Evolutionary conservation across 92 coral and sea anemone genomes (phyloP).

Genomic region (Porites cylindrica): DNA sequence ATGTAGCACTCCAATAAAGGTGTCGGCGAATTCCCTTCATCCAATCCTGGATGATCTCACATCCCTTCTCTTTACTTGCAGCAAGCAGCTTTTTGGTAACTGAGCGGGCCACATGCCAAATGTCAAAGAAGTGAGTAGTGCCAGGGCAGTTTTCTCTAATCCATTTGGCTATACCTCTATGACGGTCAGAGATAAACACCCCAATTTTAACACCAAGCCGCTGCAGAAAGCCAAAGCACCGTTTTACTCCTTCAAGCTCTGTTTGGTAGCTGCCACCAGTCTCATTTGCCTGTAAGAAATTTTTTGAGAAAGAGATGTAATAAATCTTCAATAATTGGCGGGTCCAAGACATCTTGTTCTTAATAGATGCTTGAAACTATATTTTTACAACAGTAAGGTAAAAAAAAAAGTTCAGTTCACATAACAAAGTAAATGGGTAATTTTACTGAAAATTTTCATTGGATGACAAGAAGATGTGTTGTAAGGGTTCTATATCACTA

Average conservation of each 20-base stretch:
- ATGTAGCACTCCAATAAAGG: conserved; percentile 75
- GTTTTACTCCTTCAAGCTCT: conserved; percentile 47
- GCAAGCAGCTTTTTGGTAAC: conserved; percentile 21
- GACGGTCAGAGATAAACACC: conserved; percentile 42
- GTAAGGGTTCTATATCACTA: too few species aligned
- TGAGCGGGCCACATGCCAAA: conserved; percentile 49
- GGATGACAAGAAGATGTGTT: too few species aligned
- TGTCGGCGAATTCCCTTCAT: conserved; percentile 56
- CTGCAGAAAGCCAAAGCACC: conserved; percentile 2
- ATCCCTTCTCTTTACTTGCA: conserved; percentile 38
- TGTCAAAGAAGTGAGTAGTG: conserved; percentile 32
- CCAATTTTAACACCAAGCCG: conserved; percentile 5
- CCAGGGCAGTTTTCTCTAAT: background rate
- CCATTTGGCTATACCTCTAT: conserved; percentile 50
- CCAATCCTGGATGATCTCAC: conserved; percentile 57
- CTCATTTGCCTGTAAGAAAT: conserved; percentile 19
- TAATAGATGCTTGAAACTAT: too few species aligned
- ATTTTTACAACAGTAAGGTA: too few species aligned
- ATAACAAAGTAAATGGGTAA: too few species aligned
- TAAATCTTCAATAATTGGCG: too few species aligned
- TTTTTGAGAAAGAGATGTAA: too few species aligned
- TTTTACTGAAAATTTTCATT: too few species aligned
- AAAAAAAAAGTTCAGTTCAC: too few species aligned
- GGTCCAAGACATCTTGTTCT: too few species aligned
- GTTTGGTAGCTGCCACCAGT: conserved; percentile 46